Percentiles rank a stretch among this genome's conserved stretches.
These are phyloP conservation scores for Cheilosia soror DNA, from an alignment of 2,888 invertebrate species.

Conservation along the genomic window DNA sequence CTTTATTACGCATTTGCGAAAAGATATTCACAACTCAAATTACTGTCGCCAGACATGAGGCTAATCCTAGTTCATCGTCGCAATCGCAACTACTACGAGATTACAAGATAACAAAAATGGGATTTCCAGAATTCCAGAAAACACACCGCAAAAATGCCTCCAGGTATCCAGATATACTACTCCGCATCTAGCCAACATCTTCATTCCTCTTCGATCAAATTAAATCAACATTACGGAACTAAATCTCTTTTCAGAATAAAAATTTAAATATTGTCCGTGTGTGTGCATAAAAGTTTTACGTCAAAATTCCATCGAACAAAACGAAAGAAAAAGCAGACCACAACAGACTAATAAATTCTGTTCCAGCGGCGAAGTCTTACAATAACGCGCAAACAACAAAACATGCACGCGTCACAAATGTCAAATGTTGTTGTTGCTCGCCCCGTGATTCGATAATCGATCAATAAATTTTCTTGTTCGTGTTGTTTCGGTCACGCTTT, in stretches of 20 bases:
- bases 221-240: slow-evolving; percentile 74
- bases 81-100: background rate
- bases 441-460: slow-evolving; percentile 45
- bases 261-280: slow-evolving; percentile 54
- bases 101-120: slow-evolving; percentile 35
- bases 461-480: slow-evolving; percentile 50
- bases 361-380: slow-evolving; percentile 12
- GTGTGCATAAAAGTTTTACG: slow-evolving; percentile 55
- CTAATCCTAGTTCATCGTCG: slow-evolving; percentile 44
- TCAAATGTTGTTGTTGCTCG: slow-evolving; percentile 37
- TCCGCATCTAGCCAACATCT: slow-evolving; percentile 12
- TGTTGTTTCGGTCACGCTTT: slow-evolving; percentile 23
- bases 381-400: slow-evolving; percentile 35
- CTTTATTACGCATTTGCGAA: slow-evolving; percentile 50
- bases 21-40: slow-evolving; percentile 45
- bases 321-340: slow-evolving; percentile 24
- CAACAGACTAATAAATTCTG: slow-evolving; percentile 54
- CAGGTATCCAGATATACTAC: slow-evolving; percentile 18
- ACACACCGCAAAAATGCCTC: background rate
- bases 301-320: slow-evolving; percentile 54
- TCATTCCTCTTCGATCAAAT: slow-evolving; percentile 49
- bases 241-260: slow-evolving; percentile 62
- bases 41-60: slow-evolving; percentile 64
- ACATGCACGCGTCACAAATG: slow-evolving; percentile 67
- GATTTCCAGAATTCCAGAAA: slow-evolving; percentile 48